phyloP scores from a whole-genome alignment of 2,888 invertebrate species.

The Eristalis pertinax region DNA sequence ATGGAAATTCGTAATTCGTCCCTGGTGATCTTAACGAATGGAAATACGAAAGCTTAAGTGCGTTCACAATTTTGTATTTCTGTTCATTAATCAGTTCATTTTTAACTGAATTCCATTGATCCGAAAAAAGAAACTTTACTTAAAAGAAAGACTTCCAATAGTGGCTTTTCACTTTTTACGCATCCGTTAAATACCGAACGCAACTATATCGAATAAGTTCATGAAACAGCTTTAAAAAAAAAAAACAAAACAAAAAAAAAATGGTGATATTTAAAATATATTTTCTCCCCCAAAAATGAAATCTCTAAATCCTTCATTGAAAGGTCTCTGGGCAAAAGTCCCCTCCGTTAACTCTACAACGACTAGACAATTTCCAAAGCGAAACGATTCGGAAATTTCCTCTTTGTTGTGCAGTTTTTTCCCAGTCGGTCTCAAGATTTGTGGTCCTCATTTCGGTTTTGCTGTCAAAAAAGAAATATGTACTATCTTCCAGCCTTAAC shows the following conservation, averaged over 20 bases:
- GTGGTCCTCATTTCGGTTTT: constrained; percentile 2
- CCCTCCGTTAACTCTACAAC: constrained; percentile 25
- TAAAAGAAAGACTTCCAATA: no score
- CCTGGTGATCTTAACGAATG: background rate
- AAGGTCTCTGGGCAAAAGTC: background rate
- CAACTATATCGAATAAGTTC: constrained; percentile 1
- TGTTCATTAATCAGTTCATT: background rate
- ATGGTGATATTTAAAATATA: constrained; percentile 34
- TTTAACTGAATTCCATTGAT: no score
- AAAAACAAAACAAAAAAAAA: no score
- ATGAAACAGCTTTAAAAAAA: constrained; percentile 33
- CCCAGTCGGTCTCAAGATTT: background rate
- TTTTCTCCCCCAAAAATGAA: constrained; percentile 23
- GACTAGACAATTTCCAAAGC: constrained; percentile 25
- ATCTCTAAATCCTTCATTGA: constrained; percentile 10
- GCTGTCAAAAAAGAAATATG: background rate
- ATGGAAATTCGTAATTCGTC: background rate
- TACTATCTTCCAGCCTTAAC: constrained; percentile 7
- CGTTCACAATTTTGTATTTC: background rate
- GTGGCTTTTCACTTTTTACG: no score
- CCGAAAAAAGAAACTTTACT: no score
- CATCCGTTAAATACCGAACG: constrained; percentile 37
- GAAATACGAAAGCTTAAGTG: background rate
- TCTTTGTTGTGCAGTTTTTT: constrained; percentile 40
- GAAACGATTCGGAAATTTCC: constrained; percentile 11